Base-by-base conservation (phyloP, 1,140 invertebrate genomes). In the Sipha flava region DNA sequence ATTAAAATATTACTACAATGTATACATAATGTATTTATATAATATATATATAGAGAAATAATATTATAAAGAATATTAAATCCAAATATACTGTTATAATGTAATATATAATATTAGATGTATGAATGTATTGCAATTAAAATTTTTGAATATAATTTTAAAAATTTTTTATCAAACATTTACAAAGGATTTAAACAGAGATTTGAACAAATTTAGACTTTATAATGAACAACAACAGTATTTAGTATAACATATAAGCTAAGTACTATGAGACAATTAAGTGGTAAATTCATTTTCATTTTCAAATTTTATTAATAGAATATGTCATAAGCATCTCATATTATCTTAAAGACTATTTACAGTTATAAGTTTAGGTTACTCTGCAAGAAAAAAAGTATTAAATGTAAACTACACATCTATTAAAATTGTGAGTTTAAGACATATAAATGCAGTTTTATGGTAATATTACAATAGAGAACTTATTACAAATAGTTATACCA, bases 171-270 rank as follows among this genome's bases (percentile, higher is more conserved):
- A 21, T 23, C 18, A 45, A 23, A 26, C 4, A 45, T 40, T 72
- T 72, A 31, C 37, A 43, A 9, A 52, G 26, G 16, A 29, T 31
- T 72, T 18, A 49, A 49, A 73, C 7, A 73, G 70, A 52, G 34
- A 37, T 52, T 21, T 73, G 31, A 77, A 77, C 52, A 77, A 77
- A 77, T 37, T 77, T 77, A 54, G 16, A 77, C 47, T 54, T 77
- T 54, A 37, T 52, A 77, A 57, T 10, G 34, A 77, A 14, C n/a
- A 77, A 77, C 72, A 57, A 77, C 72, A 77, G 14, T 77, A 4
- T 40, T 57, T 40, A 72, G 57, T 34, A 31, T 66, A 68, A 14
- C n/a, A 45, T 68, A 45, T 45, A 68, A 68, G 12, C 23, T 45
- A 68, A 43, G 64, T 26, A 10, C 9, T 34, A 52, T 40, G 21